phyloP scores from a whole-genome alignment of 1,140 invertebrate genomes.

The Penaeus chinensis region DNA sequence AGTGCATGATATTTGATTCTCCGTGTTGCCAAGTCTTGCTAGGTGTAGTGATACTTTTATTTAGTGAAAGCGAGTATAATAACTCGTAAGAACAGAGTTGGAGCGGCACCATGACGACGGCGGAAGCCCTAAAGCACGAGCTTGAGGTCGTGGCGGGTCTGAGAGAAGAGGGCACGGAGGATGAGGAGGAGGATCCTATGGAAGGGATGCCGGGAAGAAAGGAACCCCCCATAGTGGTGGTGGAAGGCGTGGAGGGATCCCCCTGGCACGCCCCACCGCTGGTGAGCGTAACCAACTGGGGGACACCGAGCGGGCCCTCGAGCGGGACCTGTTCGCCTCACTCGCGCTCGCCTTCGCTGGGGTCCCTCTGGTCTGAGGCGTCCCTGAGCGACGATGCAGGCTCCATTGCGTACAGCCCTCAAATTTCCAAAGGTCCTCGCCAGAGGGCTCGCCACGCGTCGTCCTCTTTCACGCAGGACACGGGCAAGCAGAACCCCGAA shows the following conservation, averaged over 20 bases:
- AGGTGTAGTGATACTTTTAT: too few species aligned
- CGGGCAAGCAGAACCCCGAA: neutral
- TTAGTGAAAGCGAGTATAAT: too few species aligned
- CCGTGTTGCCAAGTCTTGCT: too few species aligned
- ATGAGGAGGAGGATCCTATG: neutral
- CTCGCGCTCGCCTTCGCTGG: conserved; percentile 33
- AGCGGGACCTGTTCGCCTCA: conserved; percentile 25
- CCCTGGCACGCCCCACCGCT: conserved; percentile 3
- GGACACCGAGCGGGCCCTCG: conserved; percentile 36
- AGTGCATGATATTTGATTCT: too few species aligned
- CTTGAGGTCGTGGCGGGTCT: too few species aligned
- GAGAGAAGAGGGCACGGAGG: neutral
- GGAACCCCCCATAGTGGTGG: conserved; percentile 11
- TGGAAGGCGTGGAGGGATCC: neutral
- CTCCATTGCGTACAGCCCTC: neutral
- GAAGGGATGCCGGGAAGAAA: neutral
- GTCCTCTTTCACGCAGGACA: neutral
- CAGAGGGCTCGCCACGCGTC: conserved; percentile 18
- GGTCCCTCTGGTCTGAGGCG: conserved; percentile 26
- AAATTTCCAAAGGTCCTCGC: neutral
- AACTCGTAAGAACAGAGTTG: too few species aligned
- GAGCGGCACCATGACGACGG: too few species aligned
- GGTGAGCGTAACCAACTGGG: conserved; percentile 30
- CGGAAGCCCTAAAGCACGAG: too few species aligned
- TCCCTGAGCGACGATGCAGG: conserved; percentile 30